These are phyloP conservation scores for Ennomos fuscantarius DNA, from an alignment of 2,888 invertebrate species.

Conservation along the genomic window DNA sequence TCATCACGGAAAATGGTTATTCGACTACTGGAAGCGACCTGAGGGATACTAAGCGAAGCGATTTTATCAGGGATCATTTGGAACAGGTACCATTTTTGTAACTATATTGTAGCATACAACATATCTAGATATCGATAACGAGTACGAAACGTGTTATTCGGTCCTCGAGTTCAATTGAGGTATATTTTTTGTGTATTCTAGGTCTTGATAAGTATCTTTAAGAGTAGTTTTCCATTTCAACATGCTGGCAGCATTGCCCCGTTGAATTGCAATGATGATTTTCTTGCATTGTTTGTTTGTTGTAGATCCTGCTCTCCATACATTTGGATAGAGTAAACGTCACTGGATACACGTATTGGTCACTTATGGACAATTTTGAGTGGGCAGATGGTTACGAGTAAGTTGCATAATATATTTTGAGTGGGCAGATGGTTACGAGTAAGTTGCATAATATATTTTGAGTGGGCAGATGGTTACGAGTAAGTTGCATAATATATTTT, in stretches of 20 bases:
- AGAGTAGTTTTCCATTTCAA: no score
- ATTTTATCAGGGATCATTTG: conserved; percentile 27
- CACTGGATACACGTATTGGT: conserved; percentile 89
- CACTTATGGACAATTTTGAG: conserved; percentile 91
- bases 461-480: no score
- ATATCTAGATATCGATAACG: no score
- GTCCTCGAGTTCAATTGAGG: no score
- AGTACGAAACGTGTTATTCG: no score
- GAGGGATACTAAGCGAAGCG: conserved; percentile 19
- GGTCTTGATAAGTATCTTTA: no score
- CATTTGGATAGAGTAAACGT: conserved; percentile 83
- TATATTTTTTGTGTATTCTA: no score
- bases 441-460: conserved; percentile 55
- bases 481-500: conserved; percentile 66
- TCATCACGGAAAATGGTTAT: conserved; percentile 73
- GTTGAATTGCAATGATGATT: no score
- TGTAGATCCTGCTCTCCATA: conserved; percentile 52
- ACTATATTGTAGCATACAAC: no score
- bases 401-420: conserved; percentile 83
- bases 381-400: conserved; percentile 89
- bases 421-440: conserved; percentile 89
- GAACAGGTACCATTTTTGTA: conserved; percentile 37
- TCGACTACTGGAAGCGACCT: conserved; percentile 32
- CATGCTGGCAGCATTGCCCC: no score
- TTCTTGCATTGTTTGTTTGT: neutral